A percentile compares a stretch with the other conserved stretches of the same genome.
phyloP scores from a whole-genome alignment of 2,888 invertebrate species.

The Marronus borbonicus region DNA sequence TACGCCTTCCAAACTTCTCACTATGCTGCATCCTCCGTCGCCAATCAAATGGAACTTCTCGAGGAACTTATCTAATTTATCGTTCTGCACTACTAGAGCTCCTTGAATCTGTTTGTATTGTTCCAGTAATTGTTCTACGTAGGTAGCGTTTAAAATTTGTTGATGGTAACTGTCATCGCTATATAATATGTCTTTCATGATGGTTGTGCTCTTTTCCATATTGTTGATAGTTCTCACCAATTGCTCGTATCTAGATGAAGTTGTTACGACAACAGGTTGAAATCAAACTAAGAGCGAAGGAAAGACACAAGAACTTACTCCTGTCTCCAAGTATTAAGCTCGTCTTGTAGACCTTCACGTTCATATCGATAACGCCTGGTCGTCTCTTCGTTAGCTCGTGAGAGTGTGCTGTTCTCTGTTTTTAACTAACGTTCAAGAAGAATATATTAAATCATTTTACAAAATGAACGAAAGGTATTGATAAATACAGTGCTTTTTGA shows the following conservation, averaged over 20 bases:
- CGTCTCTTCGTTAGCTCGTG: slow-evolving; percentile 28
- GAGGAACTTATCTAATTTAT: slow-evolving; percentile 52
- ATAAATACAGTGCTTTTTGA: no score
- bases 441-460: neutral
- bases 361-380: slow-evolving; percentile 22
- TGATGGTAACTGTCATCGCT: slow-evolving; percentile 11
- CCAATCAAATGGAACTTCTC: slow-evolving; percentile 15
- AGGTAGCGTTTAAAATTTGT: slow-evolving; percentile 17
- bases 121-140: slow-evolving; percentile 50
- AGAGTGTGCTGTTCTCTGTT: slow-evolving; percentile 30
- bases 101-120: slow-evolving; percentile 52
- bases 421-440: slow-evolving; percentile 52
- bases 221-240: slow-evolving; percentile 45
- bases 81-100: slow-evolving; percentile 53
- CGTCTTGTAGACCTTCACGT: slow-evolving; percentile 43
- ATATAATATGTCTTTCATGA: slow-evolving; percentile 26
- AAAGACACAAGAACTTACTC: slow-evolving; percentile 50
- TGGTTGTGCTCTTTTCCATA: slow-evolving; percentile 29
- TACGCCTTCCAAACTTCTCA: slow-evolving; percentile 22
- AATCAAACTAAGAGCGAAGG: neutral
- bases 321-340: slow-evolving; percentile 54
- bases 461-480: no score
- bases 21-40: slow-evolving; percentile 14
- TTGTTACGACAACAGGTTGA: neutral
- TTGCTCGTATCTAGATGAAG: slow-evolving; percentile 52